Percentiles rank a stretch among this genome's conserved stretches.
phyloP scores from a whole-genome alignment of 1,140 invertebrate genomes.

The Lycorma delicatula region DNA sequence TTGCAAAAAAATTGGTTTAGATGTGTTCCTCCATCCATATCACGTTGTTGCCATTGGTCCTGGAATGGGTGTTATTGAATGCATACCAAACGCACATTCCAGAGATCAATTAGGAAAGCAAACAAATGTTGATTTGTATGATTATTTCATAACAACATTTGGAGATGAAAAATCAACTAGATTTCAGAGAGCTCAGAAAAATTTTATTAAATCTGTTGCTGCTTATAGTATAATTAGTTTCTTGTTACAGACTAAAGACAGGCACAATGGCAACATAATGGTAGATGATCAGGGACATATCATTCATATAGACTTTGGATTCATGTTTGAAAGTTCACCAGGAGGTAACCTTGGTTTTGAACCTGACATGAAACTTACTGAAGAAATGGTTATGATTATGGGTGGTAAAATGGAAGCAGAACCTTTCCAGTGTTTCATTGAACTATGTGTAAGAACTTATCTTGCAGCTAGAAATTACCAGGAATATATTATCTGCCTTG shows the following conservation, averaged over 20 bases:
- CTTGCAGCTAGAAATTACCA: too few species aligned
- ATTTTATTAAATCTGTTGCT: conserved; percentile 96
- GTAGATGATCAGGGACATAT: conserved; percentile 88
- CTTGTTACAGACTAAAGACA: conserved; percentile 95
- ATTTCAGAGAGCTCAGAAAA: conserved; percentile 66
- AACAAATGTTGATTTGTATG: neutral
- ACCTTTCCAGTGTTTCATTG: too few species aligned
- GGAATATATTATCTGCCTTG: too few species aligned
- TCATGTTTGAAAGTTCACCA: conserved; percentile 98
- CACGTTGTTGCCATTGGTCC: neutral
- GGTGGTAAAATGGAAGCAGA: too few species aligned
- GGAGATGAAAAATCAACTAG: neutral
- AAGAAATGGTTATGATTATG: too few species aligned
- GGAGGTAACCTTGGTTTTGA: conserved; percentile 97
- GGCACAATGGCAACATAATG: conserved; percentile 99
- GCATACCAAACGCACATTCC: neutral
- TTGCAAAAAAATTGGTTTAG: neutral
- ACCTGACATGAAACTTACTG: too few species aligned
- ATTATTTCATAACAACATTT: neutral
- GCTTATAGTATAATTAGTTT: conserved; percentile 95
- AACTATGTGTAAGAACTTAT: too few species aligned
- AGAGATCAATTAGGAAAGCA: neutral
- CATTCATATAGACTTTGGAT: conserved; percentile 97
- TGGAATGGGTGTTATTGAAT: neutral
- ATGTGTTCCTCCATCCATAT: neutral